Percentiles rank a stretch among this genome's conserved stretches.
Evolutionary conservation across 2,797 vertebrate genomes (phyloP).

Genomic region (Gephyroberyx darwinii): DNA sequence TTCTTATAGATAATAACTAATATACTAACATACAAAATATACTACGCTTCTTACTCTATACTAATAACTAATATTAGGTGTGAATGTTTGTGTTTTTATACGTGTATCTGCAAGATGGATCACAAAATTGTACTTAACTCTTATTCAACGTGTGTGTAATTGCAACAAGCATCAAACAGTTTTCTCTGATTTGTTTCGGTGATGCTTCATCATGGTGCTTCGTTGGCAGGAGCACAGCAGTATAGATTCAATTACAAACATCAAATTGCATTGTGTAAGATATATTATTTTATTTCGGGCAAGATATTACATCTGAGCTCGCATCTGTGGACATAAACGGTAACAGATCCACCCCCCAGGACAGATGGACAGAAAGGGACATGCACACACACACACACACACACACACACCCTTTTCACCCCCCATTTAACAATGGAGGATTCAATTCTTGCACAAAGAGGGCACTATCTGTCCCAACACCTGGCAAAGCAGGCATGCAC

Average conservation of each 20-base stretch:
- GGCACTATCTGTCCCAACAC: not conserved
- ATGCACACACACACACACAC: not conserved
- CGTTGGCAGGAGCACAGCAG: conserved; percentile 1
- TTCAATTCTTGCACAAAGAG: conserved; percentile 8
- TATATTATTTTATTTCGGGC: conserved; percentile 17
- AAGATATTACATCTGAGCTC: conserved; percentile 38
- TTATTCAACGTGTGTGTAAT: conserved; percentile 6
- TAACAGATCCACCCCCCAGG: conserved; percentile 27
- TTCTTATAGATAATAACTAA: no score
- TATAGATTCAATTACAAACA: not conserved
- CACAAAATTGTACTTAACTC: not conserved
- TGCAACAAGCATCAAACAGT: conserved; percentile 10
- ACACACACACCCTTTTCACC: not conserved
- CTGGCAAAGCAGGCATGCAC: not conserved
- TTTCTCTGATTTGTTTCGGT: not conserved
- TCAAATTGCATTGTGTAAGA: conserved; percentile 34
- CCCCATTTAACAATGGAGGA: not conserved
- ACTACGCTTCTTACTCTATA: no score
- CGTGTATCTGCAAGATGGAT: no score
- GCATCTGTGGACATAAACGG: conserved; percentile 39
- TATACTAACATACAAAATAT: no score
- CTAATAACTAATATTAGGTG: no score
- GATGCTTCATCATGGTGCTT: not conserved
- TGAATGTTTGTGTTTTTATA: no score
- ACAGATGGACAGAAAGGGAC: conserved; percentile 34